A percentile compares a stretch with the other conserved stretches of the same genome.
Evolutionary conservation across 2,888 invertebrate species (phyloP).

Genomic region (Lomographa bimaculata): DNA sequence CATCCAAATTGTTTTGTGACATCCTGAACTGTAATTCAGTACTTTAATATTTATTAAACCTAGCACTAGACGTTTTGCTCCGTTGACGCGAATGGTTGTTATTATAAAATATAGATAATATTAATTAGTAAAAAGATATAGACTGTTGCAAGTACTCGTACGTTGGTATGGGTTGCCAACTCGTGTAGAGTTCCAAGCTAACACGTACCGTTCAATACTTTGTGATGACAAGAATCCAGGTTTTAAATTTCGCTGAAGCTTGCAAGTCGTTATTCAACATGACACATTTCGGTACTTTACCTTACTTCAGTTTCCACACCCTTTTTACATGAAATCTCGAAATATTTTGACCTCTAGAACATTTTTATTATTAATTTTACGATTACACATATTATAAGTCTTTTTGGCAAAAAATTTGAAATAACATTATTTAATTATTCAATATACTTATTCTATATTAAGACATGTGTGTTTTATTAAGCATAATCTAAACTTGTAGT

Average conservation of each 20-base stretch:
- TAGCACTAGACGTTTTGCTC: constrained; percentile 78
- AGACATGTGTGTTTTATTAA: constrained; percentile 68
- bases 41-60: constrained; percentile 65
- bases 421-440: constrained; percentile 84
- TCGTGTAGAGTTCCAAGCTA: constrained; percentile 41
- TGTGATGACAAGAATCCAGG: constrained; percentile 64
- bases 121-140: constrained; percentile 74
- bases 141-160: constrained; percentile 76
- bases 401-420: constrained; percentile 82
- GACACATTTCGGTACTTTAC: constrained; percentile 39
- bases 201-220: constrained; percentile 50
- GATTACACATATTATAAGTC: constrained; percentile 76
- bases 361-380: constrained; percentile 79
- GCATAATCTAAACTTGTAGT: constrained; percentile 6
- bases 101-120: constrained; percentile 72
- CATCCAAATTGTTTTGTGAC: constrained; percentile 52
- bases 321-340: constrained; percentile 66
- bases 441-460: constrained; percentile 84
- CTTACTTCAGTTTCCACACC: constrained; percentile 58
- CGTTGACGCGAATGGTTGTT: constrained; percentile 81
- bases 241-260: constrained; percentile 35
- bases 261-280: constrained; percentile 51
- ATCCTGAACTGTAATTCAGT: constrained; percentile 59
- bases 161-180: too few species aligned
- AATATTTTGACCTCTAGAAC: constrained; percentile 77